Base-by-base conservation (phyloP, 2,797 vertebrate species). In the Nyctalus aviator region DNA sequence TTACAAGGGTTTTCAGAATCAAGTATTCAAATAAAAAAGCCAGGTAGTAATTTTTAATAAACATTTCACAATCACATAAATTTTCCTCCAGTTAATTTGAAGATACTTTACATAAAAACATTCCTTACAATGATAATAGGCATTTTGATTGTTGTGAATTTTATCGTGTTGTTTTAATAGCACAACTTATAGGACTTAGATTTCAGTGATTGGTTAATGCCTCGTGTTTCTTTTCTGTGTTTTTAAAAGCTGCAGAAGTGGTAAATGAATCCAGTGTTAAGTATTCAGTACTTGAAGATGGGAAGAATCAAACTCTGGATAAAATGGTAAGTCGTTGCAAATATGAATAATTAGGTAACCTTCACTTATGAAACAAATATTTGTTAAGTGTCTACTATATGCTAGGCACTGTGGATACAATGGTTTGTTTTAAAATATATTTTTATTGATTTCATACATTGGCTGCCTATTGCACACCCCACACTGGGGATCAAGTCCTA, bases 181-280 rank as follows among this genome's bases (percentile, higher is more conserved):
- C 48, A 44, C 85, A 50, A 73, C n/a, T 23, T 83, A 14, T 77
- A 15, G 73, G 32, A 81, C 50, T 91, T 78, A 41, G 69, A 86
- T 93, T 82, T 83, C 37, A 53, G 0, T 35, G 23, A 66, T 84
- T 77, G 85, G 68, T 37, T 88, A n/a, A 32, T 95, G 20, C n/a
- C 44, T 91, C 41, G 37, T 35, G 3, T 95, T 96, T 94, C n/a
- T 66, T 6, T 0, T 96, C 59, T 96, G 18, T 95, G 85, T 92
- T 93, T 96, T 96, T 97, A 64, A 97, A 98, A 98, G 97, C 81
- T 93, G 91, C 77, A 87, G 96, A 95, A 84, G 88, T 82, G 68
- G 93, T 90, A 46, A 84, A 83, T 69, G 87, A 95, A 55, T 64
- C 93, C 95, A 69, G 1, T 69, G 92, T 82, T 71, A 84, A 95